Percentiles rank a stretch among this genome's conserved stretches.
Conservation (phyloP, 1,140 invertebrate species). For the Ephestia elutella region DNA sequence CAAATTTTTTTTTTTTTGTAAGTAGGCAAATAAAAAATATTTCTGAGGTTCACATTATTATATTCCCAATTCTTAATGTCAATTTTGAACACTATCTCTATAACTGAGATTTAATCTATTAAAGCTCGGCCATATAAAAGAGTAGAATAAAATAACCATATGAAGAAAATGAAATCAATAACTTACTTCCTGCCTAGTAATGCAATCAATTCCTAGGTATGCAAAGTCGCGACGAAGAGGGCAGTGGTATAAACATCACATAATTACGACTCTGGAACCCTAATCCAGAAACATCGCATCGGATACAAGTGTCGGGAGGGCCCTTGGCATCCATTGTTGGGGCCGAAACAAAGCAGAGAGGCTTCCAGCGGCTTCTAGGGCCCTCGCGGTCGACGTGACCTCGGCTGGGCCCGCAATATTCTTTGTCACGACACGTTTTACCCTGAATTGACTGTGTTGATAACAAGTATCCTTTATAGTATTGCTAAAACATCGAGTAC, state of each 20-base stretch:
- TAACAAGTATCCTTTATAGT: conserved; percentile 25
- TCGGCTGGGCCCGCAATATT: conserved; percentile 33
- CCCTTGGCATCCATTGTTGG: conserved; percentile 60
- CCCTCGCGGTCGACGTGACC: conserved; percentile 58
- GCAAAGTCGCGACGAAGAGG: conserved; percentile 21
- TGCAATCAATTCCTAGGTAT: conserved; percentile 37
- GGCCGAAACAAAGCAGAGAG: conserved; percentile 57
- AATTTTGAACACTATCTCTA: no score
- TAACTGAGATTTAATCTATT: no score
- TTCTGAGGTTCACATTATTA: no score
- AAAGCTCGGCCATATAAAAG: no score
- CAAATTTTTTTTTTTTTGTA: no score
- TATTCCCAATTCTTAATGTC: no score
- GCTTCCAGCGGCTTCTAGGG: conserved; percentile 34
- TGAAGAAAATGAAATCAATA: no score
- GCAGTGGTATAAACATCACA: conserved; percentile 50
- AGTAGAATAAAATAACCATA: no score
- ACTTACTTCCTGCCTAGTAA: no score
- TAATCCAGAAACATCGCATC: conserved; percentile 66
- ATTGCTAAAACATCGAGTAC: conserved; percentile 8
- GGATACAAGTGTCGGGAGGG: conserved; percentile 53
- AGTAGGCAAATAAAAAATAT: no score
- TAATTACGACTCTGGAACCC: conserved; percentile 48
- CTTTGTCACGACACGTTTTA: conserved; percentile 69
- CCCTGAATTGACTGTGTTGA: conserved; percentile 42